Base-by-base conservation (phyloP, 2,797 vertebrate genomes). In the Scyliorhinus canicula region DNA sequence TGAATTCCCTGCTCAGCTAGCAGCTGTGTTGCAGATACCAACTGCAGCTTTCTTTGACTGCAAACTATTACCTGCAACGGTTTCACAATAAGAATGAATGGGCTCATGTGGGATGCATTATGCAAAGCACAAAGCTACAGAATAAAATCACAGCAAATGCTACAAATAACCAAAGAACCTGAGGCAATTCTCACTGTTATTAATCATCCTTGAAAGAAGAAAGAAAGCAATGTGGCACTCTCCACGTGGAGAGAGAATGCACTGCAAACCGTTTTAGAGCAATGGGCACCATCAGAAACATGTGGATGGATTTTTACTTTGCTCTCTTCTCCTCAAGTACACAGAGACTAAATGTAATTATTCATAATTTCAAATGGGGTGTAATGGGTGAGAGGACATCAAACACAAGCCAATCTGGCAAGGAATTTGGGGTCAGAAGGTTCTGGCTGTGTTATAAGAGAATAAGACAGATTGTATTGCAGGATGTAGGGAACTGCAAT, bases 61-160 rank as follows among this genome's bases (percentile, higher is more conserved):
- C 67, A 31, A 47, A 52, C 44, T 52, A 19, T 35, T 69, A 12
- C n/a, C 65, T 19, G 31, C 19, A 40, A 28, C 12, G 47, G 26
- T 52, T 93, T 71, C 93, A 52, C 65, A 94, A 52, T 71, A 31
- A 94, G 47, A 50, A 50, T 94, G 52, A 94, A 94, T 74, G 55
- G 31, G 85, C 52, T 55, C 31, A 19, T 31, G 5, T 50, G 93
- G 12, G 5, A 21, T 14, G 69, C 12, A 50, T 74, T 93, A 69
- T 69, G 28, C 47, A 94, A 55, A 94, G 14, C 50, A 94, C 67
- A 9, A 71, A 31, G 47, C 55, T 55, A 35, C 14, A 50, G 69
- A 71, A 71, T 52, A 94, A 11, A 74, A 52, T 94, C 50, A 21
- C 90, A 93, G 60, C 24, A 44, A 93, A 47, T 14, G 47, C 93